A percentile compares a stretch with the other conserved stretches of the same genome.
Evolutionary conservation across 1,140 invertebrate genomes (phyloP).

Genomic region (Bacillus rossius): DNA sequence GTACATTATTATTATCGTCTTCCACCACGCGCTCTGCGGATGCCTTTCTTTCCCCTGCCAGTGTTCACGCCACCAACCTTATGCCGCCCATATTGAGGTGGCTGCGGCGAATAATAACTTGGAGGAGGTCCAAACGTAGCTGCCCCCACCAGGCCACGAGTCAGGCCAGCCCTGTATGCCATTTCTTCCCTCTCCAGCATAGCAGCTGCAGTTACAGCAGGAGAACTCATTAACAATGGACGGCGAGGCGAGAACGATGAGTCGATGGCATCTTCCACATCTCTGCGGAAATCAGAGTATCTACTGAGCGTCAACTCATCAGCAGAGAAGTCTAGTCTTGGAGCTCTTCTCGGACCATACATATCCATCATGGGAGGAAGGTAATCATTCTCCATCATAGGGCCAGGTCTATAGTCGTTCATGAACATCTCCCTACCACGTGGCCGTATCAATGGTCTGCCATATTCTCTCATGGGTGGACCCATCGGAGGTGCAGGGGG

Average conservation of each 20-base stretch:
- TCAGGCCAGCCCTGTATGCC: conserved; percentile 10
- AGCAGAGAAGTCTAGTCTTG: conserved; percentile 10
- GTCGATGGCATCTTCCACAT: conserved; percentile 23
- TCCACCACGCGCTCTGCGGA: neutral
- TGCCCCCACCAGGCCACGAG: conserved; percentile 11
- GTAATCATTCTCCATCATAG: neutral
- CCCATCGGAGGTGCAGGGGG: conserved; percentile 5
- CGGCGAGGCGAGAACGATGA: conserved; percentile 11
- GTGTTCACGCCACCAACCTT: neutral
- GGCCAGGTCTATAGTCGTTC: conserved; percentile 3
- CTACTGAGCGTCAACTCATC: conserved; percentile 18
- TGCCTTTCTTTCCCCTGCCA: neutral
- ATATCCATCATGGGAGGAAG: neutral
- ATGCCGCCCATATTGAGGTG: neutral
- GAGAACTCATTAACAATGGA: neutral
- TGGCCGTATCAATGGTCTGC: neutral
- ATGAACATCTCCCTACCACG: conserved; percentile 1
- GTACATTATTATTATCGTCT: neutral
- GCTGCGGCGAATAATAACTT: neutral
- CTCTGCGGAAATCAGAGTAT: conserved; percentile 21
- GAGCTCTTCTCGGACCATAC: neutral
- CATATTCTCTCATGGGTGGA: neutral
- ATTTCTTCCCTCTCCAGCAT: conserved; percentile 14
- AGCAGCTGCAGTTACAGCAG: conserved; percentile 5
- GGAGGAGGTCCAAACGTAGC: conserved; percentile 1